phyloP scores from a whole-genome alignment of 2,113 vertebrate species.

The Cryptomyrus ogoouensis region DNA sequence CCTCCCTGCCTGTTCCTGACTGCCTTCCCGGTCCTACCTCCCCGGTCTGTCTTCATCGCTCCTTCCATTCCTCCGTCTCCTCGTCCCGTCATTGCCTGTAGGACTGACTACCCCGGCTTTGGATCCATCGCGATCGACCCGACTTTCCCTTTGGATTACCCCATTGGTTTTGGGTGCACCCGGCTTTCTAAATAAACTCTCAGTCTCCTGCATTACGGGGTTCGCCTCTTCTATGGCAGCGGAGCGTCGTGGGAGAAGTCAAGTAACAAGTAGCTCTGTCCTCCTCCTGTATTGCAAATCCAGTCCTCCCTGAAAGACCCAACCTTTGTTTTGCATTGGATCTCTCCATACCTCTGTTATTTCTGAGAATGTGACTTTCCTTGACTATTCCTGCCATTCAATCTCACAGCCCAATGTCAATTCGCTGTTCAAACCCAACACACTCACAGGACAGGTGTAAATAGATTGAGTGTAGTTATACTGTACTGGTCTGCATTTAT shows the following conservation, averaged over 20 bases:
- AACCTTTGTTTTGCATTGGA: background rate
- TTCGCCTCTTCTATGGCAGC: too few species aligned
- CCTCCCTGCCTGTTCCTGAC: too few species aligned
- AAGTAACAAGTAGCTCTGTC: background rate
- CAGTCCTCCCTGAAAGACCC: background rate
- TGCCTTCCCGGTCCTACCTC: too few species aligned
- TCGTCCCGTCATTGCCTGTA: too few species aligned
- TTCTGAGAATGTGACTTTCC: background rate
- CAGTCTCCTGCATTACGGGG: too few species aligned
- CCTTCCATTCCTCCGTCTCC: too few species aligned
- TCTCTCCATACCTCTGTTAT: background rate
- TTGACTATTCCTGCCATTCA: background rate
- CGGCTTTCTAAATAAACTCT: too few species aligned
- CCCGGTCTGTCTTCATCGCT: too few species aligned
- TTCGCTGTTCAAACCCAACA: background rate
- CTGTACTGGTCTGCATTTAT: background rate
- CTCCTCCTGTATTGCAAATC: background rate
- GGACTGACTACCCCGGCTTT: too few species aligned
- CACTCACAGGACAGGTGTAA: background rate
- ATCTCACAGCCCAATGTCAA: background rate
- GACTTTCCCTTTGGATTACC: too few species aligned
- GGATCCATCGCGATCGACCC: too few species aligned
- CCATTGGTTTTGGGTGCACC: too few species aligned
- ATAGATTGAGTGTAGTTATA: background rate
- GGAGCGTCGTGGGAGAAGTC: background rate